Evolutionary conservation across 1,140 invertebrate species (phyloP), one percentile per base, ranked within the genome.

Genomic region (Drosophila kikkawai): DNA sequence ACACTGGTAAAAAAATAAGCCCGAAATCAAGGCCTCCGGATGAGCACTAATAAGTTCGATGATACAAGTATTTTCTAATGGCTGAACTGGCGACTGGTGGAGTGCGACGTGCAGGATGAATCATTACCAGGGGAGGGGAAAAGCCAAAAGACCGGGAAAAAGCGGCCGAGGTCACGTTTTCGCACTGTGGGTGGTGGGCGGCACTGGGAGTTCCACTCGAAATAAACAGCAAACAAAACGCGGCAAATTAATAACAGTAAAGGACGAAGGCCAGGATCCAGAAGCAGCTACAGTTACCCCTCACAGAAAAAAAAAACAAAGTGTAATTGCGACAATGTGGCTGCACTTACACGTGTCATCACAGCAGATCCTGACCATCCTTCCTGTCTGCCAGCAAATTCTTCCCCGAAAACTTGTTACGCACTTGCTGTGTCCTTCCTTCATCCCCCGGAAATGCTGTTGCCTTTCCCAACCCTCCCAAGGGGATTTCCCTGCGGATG

Each of bases 321-420:
- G 88, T 82, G 86, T 91, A 91, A 91, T 91, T 91, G 88, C 88
- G 75, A 91, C 88, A 91, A 84, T 85, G 88, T 88, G 83, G 84
- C 68, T 82, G 88, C 79, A 82, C 84, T 91, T 91, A 91, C 88
- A 91, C 88, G 88, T 91, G 88, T 91, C 88, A 82, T 82, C 84
- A 41, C 79, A 68, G 48, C 63, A 71, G 53, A 39, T 78, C 64
- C 69, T 53, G 57, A 53, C 57, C 56, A 47, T 44, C 55, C 60
- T 78, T 55, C 48, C 48, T 32, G 53, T 51, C 53, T 45, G 39
- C 65, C 70, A 42, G 42, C 69, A 67, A 56, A 63, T 45, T 57
- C 61, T 45, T 63, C 60, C 41, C 64, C 50, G 37, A 51, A 79
- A 79, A 80, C 82, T 78, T 79, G 65, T 53, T 64, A 68, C 57